Evolutionary conservation across 2,888 invertebrate species (phyloP).

Genomic region (Cybosia mesomella): DNA sequence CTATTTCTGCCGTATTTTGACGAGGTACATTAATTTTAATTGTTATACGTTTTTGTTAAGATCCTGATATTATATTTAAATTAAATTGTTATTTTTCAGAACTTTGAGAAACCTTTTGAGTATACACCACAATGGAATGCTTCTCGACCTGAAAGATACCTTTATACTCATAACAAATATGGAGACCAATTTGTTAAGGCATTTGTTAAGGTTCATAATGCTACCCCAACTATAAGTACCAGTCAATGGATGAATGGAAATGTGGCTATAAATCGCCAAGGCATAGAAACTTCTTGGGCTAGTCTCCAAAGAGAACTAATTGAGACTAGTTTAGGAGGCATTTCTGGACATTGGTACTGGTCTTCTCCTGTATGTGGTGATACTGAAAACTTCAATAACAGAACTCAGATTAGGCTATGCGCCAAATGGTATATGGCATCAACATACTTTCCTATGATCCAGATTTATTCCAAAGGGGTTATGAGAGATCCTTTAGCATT

Average conservation of each 20-base stretch:
- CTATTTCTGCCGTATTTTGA: conserved; percentile 82
- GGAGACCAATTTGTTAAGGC: conserved; percentile 79
- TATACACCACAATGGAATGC: conserved; percentile 85
- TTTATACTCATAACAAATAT: conserved; percentile 86
- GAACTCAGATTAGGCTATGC: conserved; percentile 83
- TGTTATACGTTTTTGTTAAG: not conserved
- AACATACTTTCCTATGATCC: conserved; percentile 88
- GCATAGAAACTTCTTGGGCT: conserved; percentile 87
- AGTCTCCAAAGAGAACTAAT: conserved; percentile 83
- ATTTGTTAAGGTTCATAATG: conserved; percentile 55
- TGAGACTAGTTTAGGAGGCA: conserved; percentile 80
- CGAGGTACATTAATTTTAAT: conserved; percentile 68
- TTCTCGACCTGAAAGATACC: conserved; percentile 59
- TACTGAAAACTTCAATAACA: conserved; percentile 70
- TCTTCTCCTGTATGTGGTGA: conserved; percentile 88
- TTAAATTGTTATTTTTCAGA: conserved; percentile 55
- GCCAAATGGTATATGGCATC: conserved; percentile 90
- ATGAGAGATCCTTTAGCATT: conserved; percentile 81
- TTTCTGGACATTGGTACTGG: conserved; percentile 82
- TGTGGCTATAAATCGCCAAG: conserved; percentile 77
- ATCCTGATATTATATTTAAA: not conserved
- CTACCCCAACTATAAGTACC: conserved; percentile 60
- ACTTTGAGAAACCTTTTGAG: conserved; percentile 77
- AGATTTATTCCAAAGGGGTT: conserved; percentile 77
- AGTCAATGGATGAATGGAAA: conserved; percentile 72